Base-by-base conservation (phyloP, 2,797 vertebrate genomes). In the Salmo trutta region DNA sequence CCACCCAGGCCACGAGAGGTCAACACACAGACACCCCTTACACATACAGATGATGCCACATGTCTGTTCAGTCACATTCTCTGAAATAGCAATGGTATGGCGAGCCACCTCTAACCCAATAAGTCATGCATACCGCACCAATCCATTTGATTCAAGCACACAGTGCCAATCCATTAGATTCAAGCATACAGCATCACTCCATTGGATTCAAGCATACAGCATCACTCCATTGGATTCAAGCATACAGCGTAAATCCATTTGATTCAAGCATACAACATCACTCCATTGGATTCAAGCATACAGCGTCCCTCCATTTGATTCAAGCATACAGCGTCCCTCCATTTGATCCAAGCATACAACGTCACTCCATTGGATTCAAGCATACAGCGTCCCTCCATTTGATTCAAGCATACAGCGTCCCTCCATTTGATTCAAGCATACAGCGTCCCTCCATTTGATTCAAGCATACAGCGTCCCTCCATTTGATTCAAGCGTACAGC, bases 21-120 rank as follows among this genome's bases (percentile, higher is more conserved):
- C 14, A 56, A 31, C 24, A 53, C 36, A n/a, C 51, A 75, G 66
- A 31, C 59, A 81, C n/a, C 41, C 41, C 64, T 27, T 21, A 81
- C 36, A 33, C 71, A 65, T 53, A 41, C 71, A 68, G 72, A 71
- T 19, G 24, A 71, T 64, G 70, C 33, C 8, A 14, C 82, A 80
- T 54, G 41, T 76, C 71, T 73, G 53, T 47, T 70, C 31, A 21
- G 19, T 4, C 17, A 53, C 71, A 33, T 56, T 29, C 71, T 73
- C 29, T 31, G 29, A 24, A 17, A 33, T 29, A 8, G 29, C 24
- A n/a, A 73, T 17, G 52, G 51, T 27, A 47, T 65, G 59, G 19
- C 21, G 7, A 56, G 72, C 17, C 54, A 21, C 29, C 4, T 10
- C 14, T 10, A 56, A 33, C 27, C 6, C 7, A 59, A 21, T 2